Conservation (phyloP, 2,797 vertebrate genomes). For the Cyprinella venusta region DNA sequence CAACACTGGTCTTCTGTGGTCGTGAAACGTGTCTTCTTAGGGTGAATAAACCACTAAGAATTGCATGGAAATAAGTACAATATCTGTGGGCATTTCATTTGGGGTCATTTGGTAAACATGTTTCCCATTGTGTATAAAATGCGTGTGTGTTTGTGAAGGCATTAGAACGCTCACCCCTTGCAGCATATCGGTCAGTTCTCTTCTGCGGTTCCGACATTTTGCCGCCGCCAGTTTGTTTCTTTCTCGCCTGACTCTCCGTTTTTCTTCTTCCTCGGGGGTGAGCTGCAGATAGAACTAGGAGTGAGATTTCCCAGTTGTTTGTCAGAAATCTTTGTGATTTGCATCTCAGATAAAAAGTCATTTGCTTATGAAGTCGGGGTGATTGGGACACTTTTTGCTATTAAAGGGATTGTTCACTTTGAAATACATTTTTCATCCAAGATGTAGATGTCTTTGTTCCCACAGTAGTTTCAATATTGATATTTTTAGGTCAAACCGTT, state of each 20-base stretch:
- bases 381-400: neutral
- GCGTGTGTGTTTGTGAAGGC: neutral
- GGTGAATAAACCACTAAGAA: conserved; percentile 56
- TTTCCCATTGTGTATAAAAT: neutral
- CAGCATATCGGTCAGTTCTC: conserved; percentile 96
- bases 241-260: conserved; percentile 94
- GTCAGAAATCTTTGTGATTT: neutral
- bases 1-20: conserved; percentile 73
- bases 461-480: no score
- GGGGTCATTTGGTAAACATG: neutral
- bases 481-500: no score
- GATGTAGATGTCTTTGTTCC: no score
- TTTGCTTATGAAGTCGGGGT: neutral
- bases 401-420: no score
- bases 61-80: neutral
- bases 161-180: conserved; percentile 87
- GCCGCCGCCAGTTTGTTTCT: conserved; percentile 98
- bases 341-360: neutral
- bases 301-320: conserved; percentile 31
- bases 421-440: no score
- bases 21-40: conserved; percentile 72
- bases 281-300: conserved; percentile 76
- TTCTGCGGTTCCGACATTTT: conserved; percentile 96
- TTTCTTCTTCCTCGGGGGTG: conserved; percentile 98
- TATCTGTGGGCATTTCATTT: neutral